Conservation (phyloP, 1,140 invertebrate genomes). For the Myzus persicae region DNA sequence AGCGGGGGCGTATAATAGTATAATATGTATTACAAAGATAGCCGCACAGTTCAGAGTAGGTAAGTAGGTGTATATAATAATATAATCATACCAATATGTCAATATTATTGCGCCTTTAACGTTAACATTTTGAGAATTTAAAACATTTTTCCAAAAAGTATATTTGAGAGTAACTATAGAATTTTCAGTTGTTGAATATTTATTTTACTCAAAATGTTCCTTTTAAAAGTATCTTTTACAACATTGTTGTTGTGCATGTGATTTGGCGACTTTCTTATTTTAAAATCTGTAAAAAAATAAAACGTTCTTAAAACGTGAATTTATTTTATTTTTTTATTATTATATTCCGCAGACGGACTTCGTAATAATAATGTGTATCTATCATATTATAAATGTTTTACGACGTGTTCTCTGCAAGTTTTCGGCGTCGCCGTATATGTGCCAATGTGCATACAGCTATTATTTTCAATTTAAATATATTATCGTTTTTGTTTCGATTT, state of each 20-base stretch:
- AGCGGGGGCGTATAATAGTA: not conserved
- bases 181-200: too few relatives aligned
- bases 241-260: not conserved
- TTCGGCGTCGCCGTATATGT: not conserved
- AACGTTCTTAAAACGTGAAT: not conserved
- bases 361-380: not conserved
- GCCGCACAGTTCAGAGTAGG: not conserved
- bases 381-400: not conserved
- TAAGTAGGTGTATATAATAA: not conserved
- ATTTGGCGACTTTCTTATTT: not conserved
- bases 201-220: not conserved
- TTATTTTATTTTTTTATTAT: not conserved
- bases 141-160: not conserved
- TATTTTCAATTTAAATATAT: conserved; percentile 11
- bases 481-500: not conserved
- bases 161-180: not conserved
- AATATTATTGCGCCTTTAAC: not conserved
- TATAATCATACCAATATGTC: not conserved
- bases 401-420: not conserved
- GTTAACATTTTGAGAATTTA: not conserved
- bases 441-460: not conserved
- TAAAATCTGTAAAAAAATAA: not conserved
- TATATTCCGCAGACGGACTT: not conserved
- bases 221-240: not conserved
- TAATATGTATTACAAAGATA: not conserved